Base-by-base conservation (phyloP, 1,140 invertebrate genomes). In the Papilio machaon region DNA sequence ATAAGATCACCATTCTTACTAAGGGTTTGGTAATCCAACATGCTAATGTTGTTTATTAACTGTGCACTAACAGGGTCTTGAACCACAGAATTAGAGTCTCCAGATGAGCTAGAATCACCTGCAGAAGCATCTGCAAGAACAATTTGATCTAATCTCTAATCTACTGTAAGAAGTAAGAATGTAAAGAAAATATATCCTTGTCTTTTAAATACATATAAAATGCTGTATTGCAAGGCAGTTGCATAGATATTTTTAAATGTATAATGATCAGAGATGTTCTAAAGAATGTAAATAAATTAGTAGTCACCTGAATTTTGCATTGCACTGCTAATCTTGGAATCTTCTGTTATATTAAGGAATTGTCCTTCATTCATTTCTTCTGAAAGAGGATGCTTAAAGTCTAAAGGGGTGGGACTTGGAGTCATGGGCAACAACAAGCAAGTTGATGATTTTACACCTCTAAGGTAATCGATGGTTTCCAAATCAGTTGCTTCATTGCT, bases 11-110 rank as follows among this genome's bases (percentile, higher is more conserved):
- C 91, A 89, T 95, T 95, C 83, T 94, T 95, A 81, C 94, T 94
- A 3, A 95, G 86, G 19, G 94, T 95, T 73, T 95, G 93, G 80
- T 95, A 95, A 82, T 95, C 94, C 80, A 95, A 82, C 94, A 95
- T 95, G 78, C 94, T 95, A 67, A 95, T 95, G 82, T 95, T 95
- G 82, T 95, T 95, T 70, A 95, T 95, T 35, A 95, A 87, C 80
- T 95, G 94, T 19, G 94, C 94, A 84, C 94, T 95, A 17, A 95
- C 94, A 52, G 94, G 93, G 85, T 95, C 94, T 85, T 94, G 93
- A 46, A 94, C 90, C 17, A 94, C 91, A 19, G 91, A 95, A 80
- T 92, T 94, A 0, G 92, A 94, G 73, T 95, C 93, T 30, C 87
- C 94, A 2, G 93, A 94, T 38, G 94, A 95, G 85, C 93, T 93